phyloP scores from a whole-genome alignment of 1,140 invertebrate species.

The Temnothorax curvispinosus region DNA sequence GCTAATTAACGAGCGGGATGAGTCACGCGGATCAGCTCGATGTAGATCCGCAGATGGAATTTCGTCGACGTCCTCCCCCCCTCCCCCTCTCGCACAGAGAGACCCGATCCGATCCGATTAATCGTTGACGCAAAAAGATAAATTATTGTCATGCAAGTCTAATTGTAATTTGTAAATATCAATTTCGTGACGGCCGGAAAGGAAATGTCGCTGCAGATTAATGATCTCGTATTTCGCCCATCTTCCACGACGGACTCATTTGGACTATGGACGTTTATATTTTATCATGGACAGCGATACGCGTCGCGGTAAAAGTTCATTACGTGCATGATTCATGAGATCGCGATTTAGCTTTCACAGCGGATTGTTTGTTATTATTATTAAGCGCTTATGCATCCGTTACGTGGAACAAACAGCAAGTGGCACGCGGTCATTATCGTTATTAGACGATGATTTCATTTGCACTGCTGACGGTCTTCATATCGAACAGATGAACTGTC shows the following conservation, averaged over 20 bases:
- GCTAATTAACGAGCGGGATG: slow-evolving; percentile 46
- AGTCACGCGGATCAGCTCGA: slow-evolving; percentile 48
- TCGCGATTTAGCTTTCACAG: background rate
- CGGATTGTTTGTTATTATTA: slow-evolving; percentile 9
- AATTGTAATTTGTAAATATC: background rate
- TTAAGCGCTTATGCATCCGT: slow-evolving; percentile 4
- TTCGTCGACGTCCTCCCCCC: background rate
- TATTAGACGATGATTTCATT: slow-evolving; percentile 41
- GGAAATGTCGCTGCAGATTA: background rate
- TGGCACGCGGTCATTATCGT: slow-evolving; percentile 16
- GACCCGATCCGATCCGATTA: slow-evolving; percentile 6
- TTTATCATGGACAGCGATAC: background rate
- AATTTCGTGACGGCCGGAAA: background rate
- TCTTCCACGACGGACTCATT: background rate
- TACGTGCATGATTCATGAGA: slow-evolving; percentile 29
- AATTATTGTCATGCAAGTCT: background rate
- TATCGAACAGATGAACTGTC: background rate
- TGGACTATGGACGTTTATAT: background rate
- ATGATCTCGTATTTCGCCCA: background rate
- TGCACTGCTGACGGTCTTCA: background rate
- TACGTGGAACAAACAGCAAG: background rate
- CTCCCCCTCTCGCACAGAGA: background rate
- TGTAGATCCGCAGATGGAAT: slow-evolving; percentile 5
- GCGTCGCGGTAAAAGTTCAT: background rate
- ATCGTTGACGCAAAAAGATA: background rate